Base-by-base conservation (phyloP, 2,888 invertebrate species). In the Ormyrus rosae region DNA sequence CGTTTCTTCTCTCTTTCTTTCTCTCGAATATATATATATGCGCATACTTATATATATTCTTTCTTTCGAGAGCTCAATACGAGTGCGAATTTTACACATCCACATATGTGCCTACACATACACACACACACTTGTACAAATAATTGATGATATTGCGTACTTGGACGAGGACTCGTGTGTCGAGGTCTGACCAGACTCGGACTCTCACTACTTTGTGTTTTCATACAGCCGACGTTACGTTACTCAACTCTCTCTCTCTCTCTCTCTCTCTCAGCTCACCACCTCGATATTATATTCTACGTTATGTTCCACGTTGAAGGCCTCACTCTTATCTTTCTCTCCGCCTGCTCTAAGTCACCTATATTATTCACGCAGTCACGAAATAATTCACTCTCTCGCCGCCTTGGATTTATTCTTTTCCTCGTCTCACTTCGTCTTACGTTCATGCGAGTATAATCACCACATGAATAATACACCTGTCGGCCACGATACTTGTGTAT, bases 1-100 rank as follows among this genome's bases (percentile, higher is more conserved):
- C 61, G 55, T 45, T 46, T 51, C 55, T 58, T 67, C 45, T 79
- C 69, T 73, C 73, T 79, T 61, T 81, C 67, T 76, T 55, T 81
- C 73, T 63, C 58, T 48, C 63, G 19, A 50, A 53, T 68, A 50
- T 7, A 60, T 60, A 19, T 60, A 34, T 19, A 13, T 13, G 9
- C 3, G 34, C 4, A 34, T 34, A 34, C 34, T 3, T 34, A 34
- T 34, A 34, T 34, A 34, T 34, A 34, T 34, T 34, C 4, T 34
- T 4, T 34, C 34, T 34, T 34, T 34, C 3, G 34, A 34, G 34
- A 34, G 4, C 34, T 34, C 34, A 34, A 34, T 34, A 34, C 34
- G 4, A 34, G 34, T 34, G 34, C 34, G 34, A 34, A 34, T 4
- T 34, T 34, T 2, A 34, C 34, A 19, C n/a, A 65, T 50, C 0